Evolutionary conservation across 2,888 invertebrate genomes (phyloP).

Genomic region (Synanthedon andrenaeformis): DNA sequence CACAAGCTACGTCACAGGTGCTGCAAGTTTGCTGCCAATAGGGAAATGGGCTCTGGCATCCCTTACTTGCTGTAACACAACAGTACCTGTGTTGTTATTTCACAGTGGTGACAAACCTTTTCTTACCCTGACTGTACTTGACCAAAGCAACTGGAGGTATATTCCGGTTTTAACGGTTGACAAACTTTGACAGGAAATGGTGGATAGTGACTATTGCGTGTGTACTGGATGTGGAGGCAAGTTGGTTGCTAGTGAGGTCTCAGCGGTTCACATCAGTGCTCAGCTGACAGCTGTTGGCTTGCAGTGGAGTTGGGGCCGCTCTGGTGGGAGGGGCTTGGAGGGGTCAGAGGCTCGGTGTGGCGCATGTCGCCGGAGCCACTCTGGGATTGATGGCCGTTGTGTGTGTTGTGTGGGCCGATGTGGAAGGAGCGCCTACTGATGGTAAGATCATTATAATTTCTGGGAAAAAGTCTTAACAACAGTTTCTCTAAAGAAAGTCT

Average conservation of each 20-base stretch:
- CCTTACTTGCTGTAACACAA: too few species aligned
- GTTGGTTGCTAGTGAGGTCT: constrained; percentile 83
- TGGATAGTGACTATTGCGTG: constrained; percentile 85
- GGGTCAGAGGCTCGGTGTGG: constrained; percentile 79
- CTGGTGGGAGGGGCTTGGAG: constrained; percentile 83
- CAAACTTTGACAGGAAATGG: constrained; percentile 43
- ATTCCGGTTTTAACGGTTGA: too few species aligned
- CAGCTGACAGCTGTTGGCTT: constrained; percentile 82
- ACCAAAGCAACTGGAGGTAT: too few species aligned
- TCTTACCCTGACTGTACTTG: too few species aligned
- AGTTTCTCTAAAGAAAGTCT: background rate
- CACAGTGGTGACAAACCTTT: too few species aligned
- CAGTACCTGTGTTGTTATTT: too few species aligned
- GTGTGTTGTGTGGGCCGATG: constrained; percentile 86
- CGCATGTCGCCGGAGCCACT: constrained; percentile 83
- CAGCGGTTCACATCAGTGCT: constrained; percentile 71
- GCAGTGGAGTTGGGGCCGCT: constrained; percentile 87
- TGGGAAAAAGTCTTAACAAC: constrained; percentile 71
- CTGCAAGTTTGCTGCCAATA: too few species aligned
- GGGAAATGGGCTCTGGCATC: too few species aligned
- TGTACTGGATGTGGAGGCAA: constrained; percentile 87
- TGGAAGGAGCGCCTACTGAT: constrained; percentile 76
- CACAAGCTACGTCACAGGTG: too few species aligned
- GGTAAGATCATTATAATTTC: constrained; percentile 52
- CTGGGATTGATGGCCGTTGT: constrained; percentile 85